Evolutionary conservation across 2,113 vertebrate genomes (phyloP).

Genomic region (Reinhardtius hippoglossoides): DNA sequence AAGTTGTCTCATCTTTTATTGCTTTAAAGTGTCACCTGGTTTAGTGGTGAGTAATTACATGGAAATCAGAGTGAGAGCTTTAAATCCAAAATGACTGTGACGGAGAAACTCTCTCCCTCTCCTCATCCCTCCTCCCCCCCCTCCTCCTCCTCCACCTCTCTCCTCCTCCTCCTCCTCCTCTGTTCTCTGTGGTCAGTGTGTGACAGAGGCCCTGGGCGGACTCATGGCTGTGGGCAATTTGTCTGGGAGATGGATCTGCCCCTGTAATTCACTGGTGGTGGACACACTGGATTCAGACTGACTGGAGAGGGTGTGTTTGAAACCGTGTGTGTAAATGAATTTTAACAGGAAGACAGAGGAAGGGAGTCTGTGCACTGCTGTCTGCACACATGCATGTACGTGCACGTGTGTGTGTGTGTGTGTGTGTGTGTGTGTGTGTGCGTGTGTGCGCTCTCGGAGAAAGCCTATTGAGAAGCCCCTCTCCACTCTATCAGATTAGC

Average conservation of each 20-base stretch:
- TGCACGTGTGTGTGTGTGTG: constrained; percentile 17
- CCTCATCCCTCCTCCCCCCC: constrained; percentile 12
- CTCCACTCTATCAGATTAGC: constrained; percentile 81
- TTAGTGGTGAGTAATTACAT: no score
- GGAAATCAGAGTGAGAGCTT: neutral
- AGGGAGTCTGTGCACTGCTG: constrained; percentile 19
- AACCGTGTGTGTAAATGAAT: constrained; percentile 37
- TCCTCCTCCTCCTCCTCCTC: constrained; percentile 19
- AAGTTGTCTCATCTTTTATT: no score
- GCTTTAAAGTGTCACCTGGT: no score
- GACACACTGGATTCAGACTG: constrained; percentile 62
- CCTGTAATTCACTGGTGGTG: constrained; percentile 65
- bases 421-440: constrained; percentile 25
- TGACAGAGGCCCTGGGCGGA: constrained; percentile 67
- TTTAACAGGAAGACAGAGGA: constrained; percentile 31
- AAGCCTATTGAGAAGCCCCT: constrained; percentile 64
- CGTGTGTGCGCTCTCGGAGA: constrained; percentile 55
- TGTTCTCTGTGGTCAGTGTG: constrained; percentile 62
- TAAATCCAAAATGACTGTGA: neutral
- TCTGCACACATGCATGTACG: neutral
- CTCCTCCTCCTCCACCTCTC: constrained; percentile 22
- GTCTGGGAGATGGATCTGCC: constrained; percentile 56
- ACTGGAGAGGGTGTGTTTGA: constrained; percentile 50
- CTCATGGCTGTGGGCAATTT: constrained; percentile 70
- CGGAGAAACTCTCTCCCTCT: constrained; percentile 5